A percentile compares a stretch with the other conserved stretches of the same genome.
Conservation (phyloP, 2,113 vertebrate genomes). For the Okapia johnstoni region DNA sequence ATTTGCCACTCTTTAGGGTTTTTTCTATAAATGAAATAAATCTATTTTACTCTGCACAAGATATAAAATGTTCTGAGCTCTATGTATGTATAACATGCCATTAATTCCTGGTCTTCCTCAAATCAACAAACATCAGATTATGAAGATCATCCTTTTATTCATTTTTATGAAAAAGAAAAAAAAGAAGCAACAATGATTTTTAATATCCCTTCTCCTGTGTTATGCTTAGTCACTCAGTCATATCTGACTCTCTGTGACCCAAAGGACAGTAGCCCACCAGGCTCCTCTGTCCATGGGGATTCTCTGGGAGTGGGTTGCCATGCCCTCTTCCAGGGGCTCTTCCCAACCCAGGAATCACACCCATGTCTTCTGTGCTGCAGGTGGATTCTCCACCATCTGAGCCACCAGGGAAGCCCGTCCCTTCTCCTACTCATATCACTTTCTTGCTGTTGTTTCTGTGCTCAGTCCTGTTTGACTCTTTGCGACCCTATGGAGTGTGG, state of each 20-base stretch:
- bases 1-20: not conserved
- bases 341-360: not conserved
- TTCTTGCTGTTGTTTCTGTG: not conserved
- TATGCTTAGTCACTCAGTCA: not conserved
- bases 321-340: not conserved
- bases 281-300: not conserved
- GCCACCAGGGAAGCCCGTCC: not conserved
- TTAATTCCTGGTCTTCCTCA: not conserved
- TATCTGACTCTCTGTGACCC: not conserved
- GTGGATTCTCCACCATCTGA: not conserved
- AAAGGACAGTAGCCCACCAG: not conserved
- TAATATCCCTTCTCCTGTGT: not conserved
- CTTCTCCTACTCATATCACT: not conserved
- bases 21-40: not conserved
- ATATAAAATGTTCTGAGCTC: not conserved
- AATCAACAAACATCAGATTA: not conserved
- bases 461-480: not conserved
- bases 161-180: not conserved
- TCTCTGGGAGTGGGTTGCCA: not conserved
- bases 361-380: accelerated
- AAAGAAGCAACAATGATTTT: not conserved
- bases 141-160: not conserved
- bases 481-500: not conserved
- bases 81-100: not conserved
- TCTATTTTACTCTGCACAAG: not conserved